These are phyloP conservation scores for Micromys minutus DNA, from an alignment of 2,113 vertebrate species.

Conservation along the genomic window DNA sequence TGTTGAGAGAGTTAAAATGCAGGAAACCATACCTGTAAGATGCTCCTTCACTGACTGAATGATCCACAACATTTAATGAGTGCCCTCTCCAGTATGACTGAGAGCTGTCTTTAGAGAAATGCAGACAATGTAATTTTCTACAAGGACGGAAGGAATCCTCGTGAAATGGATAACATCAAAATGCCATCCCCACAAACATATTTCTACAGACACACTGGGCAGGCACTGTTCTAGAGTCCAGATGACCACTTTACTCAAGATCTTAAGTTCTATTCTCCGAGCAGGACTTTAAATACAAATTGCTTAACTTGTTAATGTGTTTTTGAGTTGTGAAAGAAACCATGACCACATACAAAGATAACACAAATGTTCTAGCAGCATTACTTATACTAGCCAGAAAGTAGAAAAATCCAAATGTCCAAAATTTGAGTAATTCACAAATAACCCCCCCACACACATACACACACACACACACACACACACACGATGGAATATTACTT, in stretches of 20 bases:
- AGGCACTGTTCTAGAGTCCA: constrained; percentile 22
- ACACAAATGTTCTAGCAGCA: constrained; percentile 55
- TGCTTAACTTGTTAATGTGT: constrained; percentile 38
- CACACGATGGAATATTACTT: constrained; percentile 33
- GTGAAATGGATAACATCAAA: constrained; percentile 49
- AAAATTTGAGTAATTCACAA: constrained; percentile 25
- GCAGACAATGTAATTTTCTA: constrained; percentile 38
- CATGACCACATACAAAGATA: background rate
- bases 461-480: background rate
- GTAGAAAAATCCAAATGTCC: constrained; percentile 43
- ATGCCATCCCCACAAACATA: constrained; percentile 46
- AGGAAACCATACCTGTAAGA: constrained; percentile 69
- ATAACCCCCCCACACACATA: background rate
- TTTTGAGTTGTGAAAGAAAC: constrained; percentile 43
- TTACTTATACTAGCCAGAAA: constrained; percentile 51
- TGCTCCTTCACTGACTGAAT: constrained; percentile 38
- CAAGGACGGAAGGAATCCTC: constrained; percentile 47
- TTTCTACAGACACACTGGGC: background rate
- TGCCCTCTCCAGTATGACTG: constrained; percentile 24
- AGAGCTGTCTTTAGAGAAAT: constrained; percentile 40
- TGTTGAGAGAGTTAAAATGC: constrained; percentile 4
- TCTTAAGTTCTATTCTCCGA: constrained; percentile 52
- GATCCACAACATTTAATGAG: constrained; percentile 37
- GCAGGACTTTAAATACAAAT: constrained; percentile 51
- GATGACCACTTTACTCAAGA: constrained; percentile 38